A percentile compares a stretch with the other conserved stretches of the same genome.
These are phyloP conservation scores for Acrobasis consociella DNA, from an alignment of 2,888 invertebrate genomes.

Conservation along the genomic window DNA sequence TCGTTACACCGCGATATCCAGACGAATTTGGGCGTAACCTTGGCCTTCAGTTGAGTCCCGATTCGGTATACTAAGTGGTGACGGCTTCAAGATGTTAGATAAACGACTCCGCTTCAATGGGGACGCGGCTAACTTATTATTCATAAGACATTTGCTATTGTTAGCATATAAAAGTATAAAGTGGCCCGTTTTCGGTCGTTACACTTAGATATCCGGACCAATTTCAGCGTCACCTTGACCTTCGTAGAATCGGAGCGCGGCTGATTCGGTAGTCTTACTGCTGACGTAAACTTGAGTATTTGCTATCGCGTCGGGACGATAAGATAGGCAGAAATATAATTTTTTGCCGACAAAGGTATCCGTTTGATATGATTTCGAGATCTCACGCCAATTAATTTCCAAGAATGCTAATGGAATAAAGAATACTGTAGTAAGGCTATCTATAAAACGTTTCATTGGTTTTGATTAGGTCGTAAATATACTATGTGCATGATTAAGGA, in stretches of 20 bases:
- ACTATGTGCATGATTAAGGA: not conserved
- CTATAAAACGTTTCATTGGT: not conserved
- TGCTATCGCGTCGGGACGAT: not conserved
- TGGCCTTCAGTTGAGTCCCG: constrained; percentile 1
- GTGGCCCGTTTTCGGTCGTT: not conserved
- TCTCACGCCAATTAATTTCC: too few relatives aligned
- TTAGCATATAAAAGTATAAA: not conserved
- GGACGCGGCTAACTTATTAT: too few relatives aligned
- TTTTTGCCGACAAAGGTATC: not conserved
- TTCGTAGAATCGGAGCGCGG: not conserved
- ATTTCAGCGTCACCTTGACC: constrained; percentile 13
- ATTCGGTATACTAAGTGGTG: not conserved
- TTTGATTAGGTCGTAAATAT: not conserved
- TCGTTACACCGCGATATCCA: not conserved
- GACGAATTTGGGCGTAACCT: constrained; percentile 4
- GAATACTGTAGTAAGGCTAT: not conserved
- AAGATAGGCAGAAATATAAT: not conserved
- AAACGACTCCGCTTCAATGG: too few relatives aligned
- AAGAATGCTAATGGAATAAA: too few relatives aligned
- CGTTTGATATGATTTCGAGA: not conserved
- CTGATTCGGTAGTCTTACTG: not conserved
- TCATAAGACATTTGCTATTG: not conserved
- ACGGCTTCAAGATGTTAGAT: not conserved
- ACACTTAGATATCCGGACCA: not conserved
- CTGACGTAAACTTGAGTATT: not conserved